phyloP scores from a whole-genome alignment of 2,888 invertebrate species.

The Drosophila ezoana region DNA sequence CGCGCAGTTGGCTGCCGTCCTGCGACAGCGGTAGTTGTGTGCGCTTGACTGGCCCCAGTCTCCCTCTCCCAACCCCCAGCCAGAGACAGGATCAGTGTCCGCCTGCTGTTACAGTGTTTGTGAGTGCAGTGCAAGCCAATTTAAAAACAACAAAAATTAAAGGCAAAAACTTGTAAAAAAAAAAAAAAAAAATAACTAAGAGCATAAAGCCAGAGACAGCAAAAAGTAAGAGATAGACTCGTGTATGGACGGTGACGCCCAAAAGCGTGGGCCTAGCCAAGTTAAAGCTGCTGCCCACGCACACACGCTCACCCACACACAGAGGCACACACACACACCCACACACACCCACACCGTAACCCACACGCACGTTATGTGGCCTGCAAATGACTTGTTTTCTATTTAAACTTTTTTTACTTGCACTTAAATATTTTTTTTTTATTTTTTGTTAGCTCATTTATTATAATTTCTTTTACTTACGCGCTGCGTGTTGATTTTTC shows the following conservation, averaged over 20 bases:
- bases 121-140: slow-evolving; percentile 42
- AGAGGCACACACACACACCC: slow-evolving; percentile 7
- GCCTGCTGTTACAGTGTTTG: slow-evolving; percentile 28
- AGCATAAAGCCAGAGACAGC: slow-evolving; percentile 4
- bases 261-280: slow-evolving; percentile 36
- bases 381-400: slow-evolving; percentile 71
- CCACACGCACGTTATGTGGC: slow-evolving; percentile 27
- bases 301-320: slow-evolving; percentile 25
- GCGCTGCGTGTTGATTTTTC: slow-evolving; percentile 22
- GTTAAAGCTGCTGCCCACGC: slow-evolving; percentile 35
- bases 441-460: slow-evolving; percentile 6
- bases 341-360: slow-evolving; percentile 10
- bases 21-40: slow-evolving; percentile 77
- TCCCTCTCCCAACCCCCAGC: neutral
- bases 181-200: slow-evolving; percentile 22
- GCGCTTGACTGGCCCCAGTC: slow-evolving; percentile 51
- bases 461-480: slow-evolving; percentile 15
- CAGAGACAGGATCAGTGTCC: slow-evolving; percentile 22
- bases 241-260: slow-evolving; percentile 51
- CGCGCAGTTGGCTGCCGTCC: slow-evolving; percentile 78
- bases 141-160: neutral
- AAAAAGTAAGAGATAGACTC: slow-evolving; percentile 8
- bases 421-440: slow-evolving; percentile 15
- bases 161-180: neutral
- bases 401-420: slow-evolving; percentile 55